Percentiles rank a stretch among this genome's conserved stretches.
These are phyloP conservation scores for Chaitophorus viminalis DNA, from an alignment of 2,888 invertebrate species.

Conservation along the genomic window DNA sequence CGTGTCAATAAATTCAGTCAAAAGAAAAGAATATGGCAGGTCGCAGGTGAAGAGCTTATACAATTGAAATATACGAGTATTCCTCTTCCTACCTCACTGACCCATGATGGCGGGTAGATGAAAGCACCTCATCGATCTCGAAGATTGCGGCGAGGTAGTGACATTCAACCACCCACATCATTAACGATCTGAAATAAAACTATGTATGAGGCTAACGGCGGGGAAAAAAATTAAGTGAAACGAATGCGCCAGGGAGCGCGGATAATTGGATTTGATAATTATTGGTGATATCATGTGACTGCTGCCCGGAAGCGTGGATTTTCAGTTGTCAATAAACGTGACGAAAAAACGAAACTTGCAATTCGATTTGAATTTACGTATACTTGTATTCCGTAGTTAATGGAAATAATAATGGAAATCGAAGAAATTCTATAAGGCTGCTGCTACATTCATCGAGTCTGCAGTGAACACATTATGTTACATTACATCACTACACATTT, in stretches of 20 bases:
- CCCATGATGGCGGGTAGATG: too few relatives aligned
- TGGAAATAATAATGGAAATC: too few relatives aligned
- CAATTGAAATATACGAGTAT: background rate
- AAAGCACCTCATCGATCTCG: too few relatives aligned
- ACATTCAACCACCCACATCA: background rate
- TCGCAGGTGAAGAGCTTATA: background rate
- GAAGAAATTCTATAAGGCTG: too few relatives aligned
- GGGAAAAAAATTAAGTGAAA: slow-evolving; percentile 1
- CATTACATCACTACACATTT: too few relatives aligned
- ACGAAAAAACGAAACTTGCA: background rate
- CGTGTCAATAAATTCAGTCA: background rate
- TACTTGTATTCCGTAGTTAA: too few relatives aligned
- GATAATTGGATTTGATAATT: background rate
- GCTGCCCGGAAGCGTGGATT: background rate
- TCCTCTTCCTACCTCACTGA: too few relatives aligned
- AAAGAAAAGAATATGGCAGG: background rate
- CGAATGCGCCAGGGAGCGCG: background rate
- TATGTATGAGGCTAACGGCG: too few relatives aligned
- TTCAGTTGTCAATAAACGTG: background rate
- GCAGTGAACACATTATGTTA: too few relatives aligned
- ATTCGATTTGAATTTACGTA: too few relatives aligned
- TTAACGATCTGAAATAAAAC: slow-evolving; percentile 19
- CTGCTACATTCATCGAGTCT: too few relatives aligned
- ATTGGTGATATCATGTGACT: background rate
- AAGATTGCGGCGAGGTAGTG: too few relatives aligned